Evolutionary conservation across 2,113 vertebrate genomes (phyloP).

Genomic region (Nansenia antarctica): DNA sequence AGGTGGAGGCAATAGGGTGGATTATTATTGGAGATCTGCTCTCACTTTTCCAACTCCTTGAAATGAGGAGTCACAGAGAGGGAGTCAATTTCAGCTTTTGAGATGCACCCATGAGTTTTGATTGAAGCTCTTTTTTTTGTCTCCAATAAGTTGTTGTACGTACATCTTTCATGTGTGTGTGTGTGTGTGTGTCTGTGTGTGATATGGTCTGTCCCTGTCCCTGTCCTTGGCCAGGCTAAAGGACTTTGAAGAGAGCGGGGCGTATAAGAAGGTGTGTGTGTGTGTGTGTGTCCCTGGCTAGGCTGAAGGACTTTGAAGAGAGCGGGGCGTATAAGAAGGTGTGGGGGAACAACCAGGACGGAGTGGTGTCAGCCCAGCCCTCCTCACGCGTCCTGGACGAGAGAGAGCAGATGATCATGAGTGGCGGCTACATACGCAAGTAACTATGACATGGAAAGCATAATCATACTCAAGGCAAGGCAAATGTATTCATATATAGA

Average conservation of each 20-base stretch:
- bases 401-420: slow-evolving; percentile 74
- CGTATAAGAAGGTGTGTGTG: slow-evolving; percentile 24
- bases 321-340: slow-evolving; percentile 64
- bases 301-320: slow-evolving; percentile 66
- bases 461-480: slow-evolving; percentile 74
- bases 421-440: slow-evolving; percentile 69
- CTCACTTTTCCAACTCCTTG: too few species aligned
- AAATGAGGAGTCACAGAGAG: too few species aligned
- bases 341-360: slow-evolving; percentile 66
- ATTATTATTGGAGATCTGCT: too few species aligned
- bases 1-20: too few species aligned
- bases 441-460: slow-evolving; percentile 54
- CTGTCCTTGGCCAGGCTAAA: slow-evolving; percentile 33
- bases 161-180: too few species aligned
- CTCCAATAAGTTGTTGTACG: too few species aligned
- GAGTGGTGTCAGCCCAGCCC: slow-evolving; percentile 69
- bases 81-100: too few species aligned
- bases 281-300: slow-evolving; percentile 24
- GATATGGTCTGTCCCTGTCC: too few species aligned
- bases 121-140: too few species aligned
- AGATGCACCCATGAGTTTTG: too few species aligned
- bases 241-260: slow-evolving; percentile 40
- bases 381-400: slow-evolving; percentile 67
- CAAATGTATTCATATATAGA: too few species aligned
- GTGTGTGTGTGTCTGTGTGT: slow-evolving; percentile 10